Evolutionary conservation across 1,140 invertebrate genomes (phyloP), one percentile per base, ranked within the genome.

Genomic region (Drosophila gunungcola): DNA sequence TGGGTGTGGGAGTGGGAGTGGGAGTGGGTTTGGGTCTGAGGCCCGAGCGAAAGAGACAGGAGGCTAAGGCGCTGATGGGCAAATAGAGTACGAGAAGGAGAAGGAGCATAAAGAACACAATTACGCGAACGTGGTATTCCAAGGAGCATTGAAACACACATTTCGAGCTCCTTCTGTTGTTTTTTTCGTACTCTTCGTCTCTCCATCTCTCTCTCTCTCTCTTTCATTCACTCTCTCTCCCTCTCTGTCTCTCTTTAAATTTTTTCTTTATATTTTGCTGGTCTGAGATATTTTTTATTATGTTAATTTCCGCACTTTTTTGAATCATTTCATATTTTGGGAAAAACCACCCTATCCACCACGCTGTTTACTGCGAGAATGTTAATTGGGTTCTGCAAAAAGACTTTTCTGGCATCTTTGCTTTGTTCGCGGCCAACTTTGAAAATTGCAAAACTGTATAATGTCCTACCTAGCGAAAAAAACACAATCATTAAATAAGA

Each of bases 91-190:
- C 29, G 36, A 65, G 60, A 42, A 41, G 52, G 46, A 60, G 52
- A 58, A 54, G 67, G 38, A 77, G 46, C 55, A 73, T 80, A 73
- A 84, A 75, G 74, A 72, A 86, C 74, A 78, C 82, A 85, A 85
- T 86, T 85, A 86, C 74, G 46, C 69, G 65, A 53, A 56, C 42
- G 48, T 73, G 63, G 38, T 67, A 21, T 58, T 72, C 32, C 38
- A 60, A 38, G 27, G 39, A 58, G 52, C 49, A 43, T 54, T 60
- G 55, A n/a, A 45, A 57, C 21, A 16, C 32, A 36, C 41, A 57
- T n/a, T 42, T 61, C 29, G 16, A n/a, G 12, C 21, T 56, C 16
- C 27, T 27, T 58, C 29, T 41, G 16, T 34, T 38, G 34, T 43
- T 43, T 9, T 63, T 58, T 68, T 46, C 29, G 29, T 72, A 60